Evolutionary conservation across 1,140 invertebrate species (phyloP).

Genomic region (Octopus bimaculoides): DNA sequence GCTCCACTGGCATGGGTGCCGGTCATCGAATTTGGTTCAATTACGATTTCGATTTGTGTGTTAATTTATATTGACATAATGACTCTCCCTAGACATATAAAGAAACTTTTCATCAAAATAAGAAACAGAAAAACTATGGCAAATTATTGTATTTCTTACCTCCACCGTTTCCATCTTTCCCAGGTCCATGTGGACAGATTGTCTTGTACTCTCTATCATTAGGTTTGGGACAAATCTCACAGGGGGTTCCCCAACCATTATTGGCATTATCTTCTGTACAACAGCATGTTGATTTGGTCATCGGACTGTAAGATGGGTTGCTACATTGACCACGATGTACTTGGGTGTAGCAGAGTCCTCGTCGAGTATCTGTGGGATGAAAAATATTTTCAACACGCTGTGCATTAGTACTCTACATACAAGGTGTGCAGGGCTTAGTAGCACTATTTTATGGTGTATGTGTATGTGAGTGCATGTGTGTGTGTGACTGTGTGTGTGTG

Average conservation of each 20-base stretch:
- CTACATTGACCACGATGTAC: conserved; percentile 74
- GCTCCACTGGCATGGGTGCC: too few species aligned
- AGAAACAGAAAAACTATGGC: too few species aligned
- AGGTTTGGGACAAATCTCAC: conserved; percentile 73
- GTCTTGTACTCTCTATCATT: conserved; percentile 71
- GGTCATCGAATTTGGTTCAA: too few species aligned
- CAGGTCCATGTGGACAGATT: conserved; percentile 76
- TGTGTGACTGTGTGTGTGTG: too few species aligned
- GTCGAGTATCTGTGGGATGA: conserved; percentile 68
- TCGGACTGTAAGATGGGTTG: conserved; percentile 71
- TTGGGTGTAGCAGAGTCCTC: conserved; percentile 79
- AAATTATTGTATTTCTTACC: conserved; percentile 57
- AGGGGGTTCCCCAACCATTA: conserved; percentile 79
- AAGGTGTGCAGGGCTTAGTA: too few species aligned
- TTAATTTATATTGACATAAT: too few species aligned
- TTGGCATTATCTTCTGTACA: conserved; percentile 71
- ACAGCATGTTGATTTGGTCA: conserved; percentile 83
- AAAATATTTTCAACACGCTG: background rate
- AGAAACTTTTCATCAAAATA: too few species aligned
- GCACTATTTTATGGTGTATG: too few species aligned
- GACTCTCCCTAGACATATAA: too few species aligned
- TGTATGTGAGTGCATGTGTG: too few species aligned
- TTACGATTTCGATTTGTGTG: too few species aligned
- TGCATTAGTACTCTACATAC: too few species aligned
- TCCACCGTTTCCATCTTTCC: conserved; percentile 78